A percentile compares a stretch with the other conserved stretches of the same genome.
These are phyloP conservation scores for Glaucopsyche alexis DNA, from an alignment of 2,888 invertebrate genomes.

Conservation along the genomic window DNA sequence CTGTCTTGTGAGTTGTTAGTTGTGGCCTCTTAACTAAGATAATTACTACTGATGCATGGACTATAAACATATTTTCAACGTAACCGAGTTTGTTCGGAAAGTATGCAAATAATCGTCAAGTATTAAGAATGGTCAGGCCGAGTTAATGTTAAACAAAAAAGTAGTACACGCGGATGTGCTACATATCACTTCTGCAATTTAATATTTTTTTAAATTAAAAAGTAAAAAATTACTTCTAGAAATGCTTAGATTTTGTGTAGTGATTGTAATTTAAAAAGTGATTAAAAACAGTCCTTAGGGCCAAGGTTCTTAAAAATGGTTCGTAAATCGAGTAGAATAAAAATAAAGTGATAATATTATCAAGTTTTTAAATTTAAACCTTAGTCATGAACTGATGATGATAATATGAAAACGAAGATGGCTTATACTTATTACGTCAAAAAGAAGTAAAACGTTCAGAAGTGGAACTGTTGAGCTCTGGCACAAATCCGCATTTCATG, in stretches of 20 bases:
- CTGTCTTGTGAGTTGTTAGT: constrained; percentile 42
- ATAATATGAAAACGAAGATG: neutral
- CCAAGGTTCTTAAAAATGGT: too few relatives aligned
- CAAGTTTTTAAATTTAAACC: neutral
- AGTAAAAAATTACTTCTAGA: neutral
- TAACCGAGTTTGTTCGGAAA: neutral
- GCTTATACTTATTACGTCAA: constrained; percentile 8
- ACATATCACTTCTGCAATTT: constrained; percentile 5
- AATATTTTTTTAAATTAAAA: neutral
- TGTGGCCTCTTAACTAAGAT: constrained; percentile 23
- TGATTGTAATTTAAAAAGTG: neutral
- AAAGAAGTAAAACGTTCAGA: constrained; percentile 8
- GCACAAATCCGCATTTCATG: constrained; percentile 13
- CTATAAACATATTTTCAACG: neutral
- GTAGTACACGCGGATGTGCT: constrained; percentile 24
- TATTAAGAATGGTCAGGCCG: constrained; percentile 5
- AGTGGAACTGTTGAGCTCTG: constrained; percentile 4
- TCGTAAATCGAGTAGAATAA: too few relatives aligned
- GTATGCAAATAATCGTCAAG: constrained; percentile 16
- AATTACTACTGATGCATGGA: neutral
- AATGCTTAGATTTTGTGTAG: neutral
- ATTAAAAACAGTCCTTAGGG: too few relatives aligned
- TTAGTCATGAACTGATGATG: neutral
- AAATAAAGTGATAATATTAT: too few relatives aligned
- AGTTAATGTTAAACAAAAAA: constrained; percentile 20